Evolutionary conservation across 2,888 invertebrate genomes (phyloP), one percentile per base, ranked within the genome.

Genomic region (Ennomos fuscantarius): DNA sequence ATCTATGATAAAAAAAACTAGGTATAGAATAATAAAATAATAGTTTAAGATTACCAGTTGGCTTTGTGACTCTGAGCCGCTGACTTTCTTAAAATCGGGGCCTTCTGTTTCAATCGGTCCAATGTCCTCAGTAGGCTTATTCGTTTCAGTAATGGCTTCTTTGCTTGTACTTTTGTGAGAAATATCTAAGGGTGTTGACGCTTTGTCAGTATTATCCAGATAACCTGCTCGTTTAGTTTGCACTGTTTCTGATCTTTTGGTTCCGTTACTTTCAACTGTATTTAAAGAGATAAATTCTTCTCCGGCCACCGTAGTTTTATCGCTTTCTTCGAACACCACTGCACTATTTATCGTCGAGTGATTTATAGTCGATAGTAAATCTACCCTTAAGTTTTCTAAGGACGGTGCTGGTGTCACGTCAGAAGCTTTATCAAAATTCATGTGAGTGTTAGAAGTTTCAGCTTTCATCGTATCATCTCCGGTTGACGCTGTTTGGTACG

Each of bases 211-310:
- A 45, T 80, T 79, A 64, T 89, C 81, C 63, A 86, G 66, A 62
- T 78, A 89, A 5, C 89, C 89, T 37, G 81, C 89, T 62, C 88
- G 74, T 69, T 76, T 85, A 8, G 87, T 81, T 44, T 79, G 76
- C 11, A 87, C 73, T 9, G 76, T 73, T 12, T 77, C 82, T 37
- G 65, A 48, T 48, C 69, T 71, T 10, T 54, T 65, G 32, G 49
- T 9, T 37, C 46, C 47, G 31, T 42, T 46, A 24, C 37, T 55
- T 42, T 48, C 47, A 49, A 37, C 44, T 24, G 63, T 55, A 31
- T 44, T 40, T 54, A 46, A 39, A 11, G 59, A 48, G 11, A 45
- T 33, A 41, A 51, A 44, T 48, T 33, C 41, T 49, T 60, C 52
- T 34, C 42, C 31, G 15, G 31, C 39, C 34, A 43, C 9, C 44